Evolutionary conservation across 2,113 vertebrate species (phyloP), one percentile per base, ranked within the genome.

Genomic region (Amphilophus citrinellus): DNA sequence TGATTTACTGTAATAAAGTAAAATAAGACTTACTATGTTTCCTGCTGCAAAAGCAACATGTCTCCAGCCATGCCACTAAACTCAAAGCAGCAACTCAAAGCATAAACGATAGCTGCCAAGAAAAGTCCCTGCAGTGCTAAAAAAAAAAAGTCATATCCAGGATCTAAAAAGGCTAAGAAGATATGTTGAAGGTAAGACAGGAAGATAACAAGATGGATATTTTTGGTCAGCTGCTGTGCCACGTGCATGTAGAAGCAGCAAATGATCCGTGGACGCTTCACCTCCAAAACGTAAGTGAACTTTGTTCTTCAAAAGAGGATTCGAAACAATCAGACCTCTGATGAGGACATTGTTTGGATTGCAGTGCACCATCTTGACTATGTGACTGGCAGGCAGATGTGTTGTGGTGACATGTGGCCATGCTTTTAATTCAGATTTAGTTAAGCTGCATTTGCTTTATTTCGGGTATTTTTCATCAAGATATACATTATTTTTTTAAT

Each of bases 331-430:
- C 63, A 80, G 32, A 59, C 0, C 11, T 32, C 24, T 59, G 65
- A 81, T 73, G 73, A 85, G 58, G 57, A 37, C n/a, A 73, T 53
- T 75, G 47, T 84, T 83, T 77, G 56, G 73, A 68, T 71, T 83
- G 57, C 77, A 75, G 68, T 24, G 10, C 61, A 50, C 22, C 11
- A 17, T 77, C 50, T 77, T 73, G 5, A 35, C 13, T 53, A 76
- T 84, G 71, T 88, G 81, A 83, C 81, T 47, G 30, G 35, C 58
- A 79, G 78, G 56, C 44, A 68, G 53, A 89, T 84, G 32, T 3
- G 58, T 20, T 68, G 22, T 22, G 24, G 44, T 71, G 24, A 71
- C 44, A 32, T 18, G 18, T 17, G 58, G 58, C 10, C 58, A 58
- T 30, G 42, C 57, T 47, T 79, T 68, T 39, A 44, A 13, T 71